These are phyloP conservation scores for Galemys pyrenaicus DNA, from an alignment of 2,113 vertebrate species.

Conservation along the genomic window DNA sequence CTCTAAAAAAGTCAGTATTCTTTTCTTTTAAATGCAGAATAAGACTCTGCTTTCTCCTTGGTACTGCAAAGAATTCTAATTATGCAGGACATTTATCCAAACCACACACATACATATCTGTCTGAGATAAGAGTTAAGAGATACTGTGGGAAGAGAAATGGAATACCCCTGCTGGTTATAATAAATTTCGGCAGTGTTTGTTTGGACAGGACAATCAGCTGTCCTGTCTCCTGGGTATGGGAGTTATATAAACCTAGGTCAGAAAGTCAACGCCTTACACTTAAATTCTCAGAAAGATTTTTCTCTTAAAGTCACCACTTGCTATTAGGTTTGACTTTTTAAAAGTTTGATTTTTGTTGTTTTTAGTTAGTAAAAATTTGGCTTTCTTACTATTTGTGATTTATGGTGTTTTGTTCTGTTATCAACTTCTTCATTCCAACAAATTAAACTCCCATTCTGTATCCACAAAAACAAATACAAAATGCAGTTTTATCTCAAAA, in stretches of 20 bases:
- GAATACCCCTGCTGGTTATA: constrained; percentile 76
- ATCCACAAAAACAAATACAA: neutral
- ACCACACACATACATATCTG: constrained; percentile 43
- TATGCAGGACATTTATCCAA: constrained; percentile 78
- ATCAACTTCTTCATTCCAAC: constrained; percentile 16
- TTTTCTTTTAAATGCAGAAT: constrained; percentile 69
- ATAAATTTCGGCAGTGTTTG: constrained; percentile 75
- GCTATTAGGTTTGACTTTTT: constrained; percentile 46
- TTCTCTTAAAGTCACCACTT: neutral
- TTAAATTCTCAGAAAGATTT: constrained; percentile 62
- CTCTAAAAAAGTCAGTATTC: constrained; percentile 41
- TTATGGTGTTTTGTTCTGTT: constrained; percentile 16
- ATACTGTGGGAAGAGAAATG: constrained; percentile 77
- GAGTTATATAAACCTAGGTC: constrained; percentile 53
- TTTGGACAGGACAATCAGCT: constrained; percentile 60
- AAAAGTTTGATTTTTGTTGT: constrained; percentile 58
- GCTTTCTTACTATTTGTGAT: constrained; percentile 22
- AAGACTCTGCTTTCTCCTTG: constrained; percentile 64
- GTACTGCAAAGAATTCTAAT: constrained; percentile 58
- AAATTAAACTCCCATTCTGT: neutral
- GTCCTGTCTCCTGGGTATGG: constrained; percentile 44
- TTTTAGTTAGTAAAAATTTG: constrained; percentile 59
- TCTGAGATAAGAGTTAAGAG: constrained; percentile 79
- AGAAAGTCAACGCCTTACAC: constrained; percentile 61
- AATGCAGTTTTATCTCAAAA: constrained; percentile 44